phyloP scores from a whole-genome alignment of 2,888 invertebrate genomes.

The Tenthredo scrophulariae region DNA sequence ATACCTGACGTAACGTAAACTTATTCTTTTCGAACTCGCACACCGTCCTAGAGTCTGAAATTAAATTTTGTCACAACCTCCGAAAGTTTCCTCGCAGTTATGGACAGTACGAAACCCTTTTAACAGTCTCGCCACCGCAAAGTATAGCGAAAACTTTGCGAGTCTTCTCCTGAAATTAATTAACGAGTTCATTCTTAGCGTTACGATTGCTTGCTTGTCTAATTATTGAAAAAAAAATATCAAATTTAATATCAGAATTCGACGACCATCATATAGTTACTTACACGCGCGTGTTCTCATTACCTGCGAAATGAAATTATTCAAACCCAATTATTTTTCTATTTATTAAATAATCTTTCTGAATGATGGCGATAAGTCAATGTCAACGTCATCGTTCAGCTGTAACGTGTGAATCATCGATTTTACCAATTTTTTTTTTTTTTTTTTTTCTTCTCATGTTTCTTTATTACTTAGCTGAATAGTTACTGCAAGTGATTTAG shows the following conservation, averaged over 20 bases:
- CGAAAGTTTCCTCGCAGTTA: not conserved
- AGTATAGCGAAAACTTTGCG: not conserved
- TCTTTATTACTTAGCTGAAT: not conserved
- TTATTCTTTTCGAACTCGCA: not conserved
- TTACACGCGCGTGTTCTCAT: not conserved
- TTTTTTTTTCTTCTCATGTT: too few species aligned
- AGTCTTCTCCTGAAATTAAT: conserved; percentile 11
- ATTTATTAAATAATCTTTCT: not conserved
- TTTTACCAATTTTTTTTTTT: not conserved
- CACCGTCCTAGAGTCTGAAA: not conserved
- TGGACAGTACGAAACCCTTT: not conserved
- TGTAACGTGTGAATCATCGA: not conserved
- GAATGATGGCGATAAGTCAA: not conserved
- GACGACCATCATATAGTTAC: not conserved
- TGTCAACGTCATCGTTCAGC: not conserved
- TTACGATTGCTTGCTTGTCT: not conserved
- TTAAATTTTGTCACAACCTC: conserved; percentile 6
- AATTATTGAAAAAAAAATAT: not conserved
- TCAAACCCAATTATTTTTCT: not conserved
- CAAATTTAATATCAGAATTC: not conserved
- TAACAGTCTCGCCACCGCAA: not conserved
- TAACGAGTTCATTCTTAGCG: conserved; percentile 19
- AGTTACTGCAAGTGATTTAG: not conserved
- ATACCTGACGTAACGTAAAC: not conserved
- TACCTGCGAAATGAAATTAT: not conserved